Conservation (phyloP, 2,797 vertebrate species). For the Nannoperca australis region DNA sequence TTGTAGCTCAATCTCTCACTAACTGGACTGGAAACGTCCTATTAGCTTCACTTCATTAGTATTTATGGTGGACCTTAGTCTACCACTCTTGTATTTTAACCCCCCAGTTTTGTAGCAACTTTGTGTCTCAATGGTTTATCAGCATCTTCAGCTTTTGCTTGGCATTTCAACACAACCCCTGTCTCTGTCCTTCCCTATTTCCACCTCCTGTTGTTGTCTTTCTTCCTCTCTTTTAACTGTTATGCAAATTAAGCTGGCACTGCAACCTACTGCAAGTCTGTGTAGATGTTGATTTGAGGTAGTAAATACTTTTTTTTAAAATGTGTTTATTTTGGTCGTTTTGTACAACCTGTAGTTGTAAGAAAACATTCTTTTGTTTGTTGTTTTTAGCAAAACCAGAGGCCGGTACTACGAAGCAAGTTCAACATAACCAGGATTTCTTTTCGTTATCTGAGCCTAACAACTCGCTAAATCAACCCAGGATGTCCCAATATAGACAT, state of each 20-base stretch:
- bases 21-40: neutral
- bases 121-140: conserved; percentile 17
- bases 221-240: conserved; percentile 39
- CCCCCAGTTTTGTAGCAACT: conserved; percentile 4
- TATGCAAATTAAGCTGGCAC: conserved; percentile 43
- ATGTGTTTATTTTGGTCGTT: neutral
- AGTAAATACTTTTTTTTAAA: neutral
- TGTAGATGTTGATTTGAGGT: neutral
- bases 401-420: no score
- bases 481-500: no score
- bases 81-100: conserved; percentile 17
- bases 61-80: neutral
- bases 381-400: conserved; percentile 16
- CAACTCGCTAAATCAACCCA: no score
- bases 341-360: neutral
- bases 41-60: neutral
- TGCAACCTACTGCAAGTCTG: neutral
- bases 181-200: conserved; percentile 21
- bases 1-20: neutral
- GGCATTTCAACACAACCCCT: conserved; percentile 32
- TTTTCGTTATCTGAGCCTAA: no score
- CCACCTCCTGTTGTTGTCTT: conserved; percentile 19
- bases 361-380: neutral
- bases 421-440: no score
- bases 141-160: conserved; percentile 26